Evolutionary conservation across 2,797 vertebrate species (phyloP).

Genomic region (Nothura maculosa): DNA sequence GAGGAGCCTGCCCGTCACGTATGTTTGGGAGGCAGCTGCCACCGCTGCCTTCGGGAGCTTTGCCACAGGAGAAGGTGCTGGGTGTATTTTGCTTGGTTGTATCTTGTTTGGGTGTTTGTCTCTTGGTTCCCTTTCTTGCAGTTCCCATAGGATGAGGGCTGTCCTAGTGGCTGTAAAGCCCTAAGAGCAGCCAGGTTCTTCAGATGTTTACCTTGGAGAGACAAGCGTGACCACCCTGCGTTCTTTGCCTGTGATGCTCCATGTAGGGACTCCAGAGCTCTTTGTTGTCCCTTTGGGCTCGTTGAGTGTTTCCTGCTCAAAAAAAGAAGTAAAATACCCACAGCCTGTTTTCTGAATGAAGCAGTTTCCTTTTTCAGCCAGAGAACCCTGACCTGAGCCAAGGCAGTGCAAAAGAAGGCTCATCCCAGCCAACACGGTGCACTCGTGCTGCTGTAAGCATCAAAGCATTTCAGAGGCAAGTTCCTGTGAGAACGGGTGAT

Average conservation of each 20-base stretch:
- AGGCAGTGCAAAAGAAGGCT: background rate
- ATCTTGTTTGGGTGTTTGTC: background rate
- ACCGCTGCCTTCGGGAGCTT: background rate
- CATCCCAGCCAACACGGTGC: background rate
- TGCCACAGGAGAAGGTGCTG: background rate
- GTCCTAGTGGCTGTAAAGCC: background rate
- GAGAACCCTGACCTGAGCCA: background rate
- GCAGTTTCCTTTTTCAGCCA: background rate
- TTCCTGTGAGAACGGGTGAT: conserved; percentile 27
- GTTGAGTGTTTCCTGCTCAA: background rate
- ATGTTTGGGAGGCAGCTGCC: background rate
- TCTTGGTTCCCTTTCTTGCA: background rate
- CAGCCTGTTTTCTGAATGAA: background rate
- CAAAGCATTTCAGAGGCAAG: conserved; percentile 30
- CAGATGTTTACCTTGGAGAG: background rate
- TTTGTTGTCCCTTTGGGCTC: background rate
- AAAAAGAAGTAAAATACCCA: background rate
- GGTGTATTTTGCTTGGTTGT: background rate
- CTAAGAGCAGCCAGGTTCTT: background rate
- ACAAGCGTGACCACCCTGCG: too few relatives aligned
- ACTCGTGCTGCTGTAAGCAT: background rate
- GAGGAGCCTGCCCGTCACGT: background rate
- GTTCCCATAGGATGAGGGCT: background rate
- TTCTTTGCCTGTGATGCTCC: background rate
- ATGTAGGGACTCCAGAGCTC: background rate